A percentile compares a stretch with the other conserved stretches of the same genome.
Conservation (phyloP, 2,888 invertebrate genomes). For the Coremacera marginata region DNA sequence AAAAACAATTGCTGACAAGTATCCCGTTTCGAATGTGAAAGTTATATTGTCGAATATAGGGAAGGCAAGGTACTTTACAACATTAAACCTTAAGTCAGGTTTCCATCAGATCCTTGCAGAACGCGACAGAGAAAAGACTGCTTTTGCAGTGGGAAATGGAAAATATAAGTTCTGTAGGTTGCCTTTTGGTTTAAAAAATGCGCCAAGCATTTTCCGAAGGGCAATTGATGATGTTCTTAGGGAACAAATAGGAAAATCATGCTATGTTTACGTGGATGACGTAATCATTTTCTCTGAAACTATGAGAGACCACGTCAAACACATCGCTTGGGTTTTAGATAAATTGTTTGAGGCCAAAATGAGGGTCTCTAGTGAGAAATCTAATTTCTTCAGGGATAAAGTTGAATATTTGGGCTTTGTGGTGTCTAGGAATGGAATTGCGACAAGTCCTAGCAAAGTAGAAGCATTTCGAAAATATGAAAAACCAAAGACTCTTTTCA, state of each 20-base stretch:
- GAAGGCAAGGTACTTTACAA: constrained; percentile 38
- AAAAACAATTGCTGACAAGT: constrained; percentile 46
- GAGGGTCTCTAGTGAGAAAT: constrained; percentile 41
- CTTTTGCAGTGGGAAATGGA: no score
- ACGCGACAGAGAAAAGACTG: constrained; percentile 43
- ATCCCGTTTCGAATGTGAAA: constrained; percentile 43
- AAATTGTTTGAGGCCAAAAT: constrained; percentile 41
- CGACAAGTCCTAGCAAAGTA: constrained; percentile 1
- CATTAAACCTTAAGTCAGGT: constrained; percentile 45
- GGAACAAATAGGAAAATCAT: constrained; percentile 39
- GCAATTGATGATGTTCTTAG: constrained; percentile 39
- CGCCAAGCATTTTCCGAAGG: constrained; percentile 29
- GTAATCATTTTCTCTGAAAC: constrained; percentile 40
- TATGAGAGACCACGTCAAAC: constrained; percentile 32
- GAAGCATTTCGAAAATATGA: constrained; percentile 3
- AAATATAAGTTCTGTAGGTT: constrained; percentile 44
- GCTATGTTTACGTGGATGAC: constrained; percentile 41
- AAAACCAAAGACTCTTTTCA: constrained; percentile 9
- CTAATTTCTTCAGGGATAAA: constrained; percentile 38
- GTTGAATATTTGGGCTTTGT: background rate
- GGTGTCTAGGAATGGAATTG: constrained; percentile 7
- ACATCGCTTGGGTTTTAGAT: constrained; percentile 36
- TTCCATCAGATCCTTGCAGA: constrained; percentile 45
- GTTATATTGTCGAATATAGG: constrained; percentile 41
- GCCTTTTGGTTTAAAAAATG: constrained; percentile 40